phyloP scores from a whole-genome alignment of 2,797 vertebrate genomes.

The Phoxinus dragarum region DNA sequence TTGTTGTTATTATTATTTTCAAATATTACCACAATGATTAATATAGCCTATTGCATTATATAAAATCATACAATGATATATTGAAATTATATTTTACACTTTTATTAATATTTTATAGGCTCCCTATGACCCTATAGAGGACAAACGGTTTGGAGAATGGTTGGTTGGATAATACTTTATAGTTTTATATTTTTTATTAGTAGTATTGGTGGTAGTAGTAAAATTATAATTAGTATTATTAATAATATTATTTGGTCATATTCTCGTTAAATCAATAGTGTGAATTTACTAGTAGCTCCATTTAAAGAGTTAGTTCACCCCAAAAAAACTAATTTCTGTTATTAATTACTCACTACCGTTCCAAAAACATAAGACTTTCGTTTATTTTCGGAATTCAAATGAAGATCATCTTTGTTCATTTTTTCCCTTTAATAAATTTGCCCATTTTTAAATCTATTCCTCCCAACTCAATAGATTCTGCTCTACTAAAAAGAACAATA shows the following conservation, averaged over 20 bases:
- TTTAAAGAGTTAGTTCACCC: neutral
- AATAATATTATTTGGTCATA: neutral
- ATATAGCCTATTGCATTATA: neutral
- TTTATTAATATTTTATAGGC: neutral
- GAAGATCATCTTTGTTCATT: too few species aligned
- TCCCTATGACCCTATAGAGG: neutral
- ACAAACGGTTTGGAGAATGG: neutral
- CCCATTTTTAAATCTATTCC: neutral
- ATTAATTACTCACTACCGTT: too few species aligned
- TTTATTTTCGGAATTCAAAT: too few species aligned
- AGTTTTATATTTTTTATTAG: neutral
- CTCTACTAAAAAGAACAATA: neutral
- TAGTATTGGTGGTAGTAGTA: neutral
- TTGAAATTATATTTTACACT: neutral
- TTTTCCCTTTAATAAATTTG: neutral
- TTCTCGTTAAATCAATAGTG: neutral
- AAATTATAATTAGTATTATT: neutral
- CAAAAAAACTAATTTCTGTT: too few species aligned
- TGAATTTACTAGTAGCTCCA: neutral
- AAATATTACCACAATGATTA: neutral
- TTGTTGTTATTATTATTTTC: neutral
- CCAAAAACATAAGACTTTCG: too few species aligned
- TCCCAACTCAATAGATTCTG: neutral
- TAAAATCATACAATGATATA: neutral
- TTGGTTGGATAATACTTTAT: neutral